These are phyloP conservation scores for Balaenoptera acutorostrata DNA, from an alignment of 2,113 vertebrate species.

Conservation along the genomic window DNA sequence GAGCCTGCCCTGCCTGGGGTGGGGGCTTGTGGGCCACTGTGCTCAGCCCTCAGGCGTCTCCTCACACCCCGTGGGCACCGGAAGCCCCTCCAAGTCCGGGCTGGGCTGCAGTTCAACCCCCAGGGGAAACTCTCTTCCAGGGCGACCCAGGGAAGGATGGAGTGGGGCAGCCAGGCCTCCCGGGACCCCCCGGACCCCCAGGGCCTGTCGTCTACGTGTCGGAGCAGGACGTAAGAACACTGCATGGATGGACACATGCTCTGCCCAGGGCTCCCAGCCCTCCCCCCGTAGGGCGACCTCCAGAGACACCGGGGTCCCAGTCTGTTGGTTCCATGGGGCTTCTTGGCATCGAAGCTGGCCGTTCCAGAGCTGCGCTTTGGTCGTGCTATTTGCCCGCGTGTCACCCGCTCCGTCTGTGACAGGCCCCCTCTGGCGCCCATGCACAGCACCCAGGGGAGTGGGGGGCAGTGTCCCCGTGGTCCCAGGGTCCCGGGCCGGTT, in stretches of 20 bases:
- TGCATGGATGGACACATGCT: fast-evolving
- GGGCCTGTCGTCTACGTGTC: slow-evolving; percentile 84
- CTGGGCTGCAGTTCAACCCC: background rate
- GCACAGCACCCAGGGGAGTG: too few species aligned
- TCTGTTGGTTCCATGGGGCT: background rate
- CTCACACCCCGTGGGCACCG: fast-evolving
- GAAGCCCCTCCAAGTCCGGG: background rate
- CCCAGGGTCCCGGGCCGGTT: background rate
- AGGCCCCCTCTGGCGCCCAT: fast-evolving
- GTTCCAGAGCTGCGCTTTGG: background rate
- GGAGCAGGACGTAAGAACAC: slow-evolving; percentile 72
- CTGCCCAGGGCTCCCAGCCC: background rate
- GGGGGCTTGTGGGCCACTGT: background rate
- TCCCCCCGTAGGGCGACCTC: background rate
- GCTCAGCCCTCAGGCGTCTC: background rate
- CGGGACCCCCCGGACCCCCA: slow-evolving; percentile 89
- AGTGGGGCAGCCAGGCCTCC: slow-evolving; percentile 84
- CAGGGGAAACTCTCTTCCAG: slow-evolving; percentile 76
- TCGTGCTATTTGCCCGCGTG: fast-evolving
- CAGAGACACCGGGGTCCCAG: fast-evolving
- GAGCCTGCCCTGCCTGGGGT: too few species aligned
- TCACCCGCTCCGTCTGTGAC: background rate
- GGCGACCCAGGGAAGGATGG: slow-evolving; percentile 91
- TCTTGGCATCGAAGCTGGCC: background rate
- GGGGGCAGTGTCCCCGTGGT: background rate